A percentile compares a stretch with the other conserved stretches of the same genome.
phyloP scores from a whole-genome alignment of 2,113 vertebrate genomes.

The Pedetes capensis region DNA sequence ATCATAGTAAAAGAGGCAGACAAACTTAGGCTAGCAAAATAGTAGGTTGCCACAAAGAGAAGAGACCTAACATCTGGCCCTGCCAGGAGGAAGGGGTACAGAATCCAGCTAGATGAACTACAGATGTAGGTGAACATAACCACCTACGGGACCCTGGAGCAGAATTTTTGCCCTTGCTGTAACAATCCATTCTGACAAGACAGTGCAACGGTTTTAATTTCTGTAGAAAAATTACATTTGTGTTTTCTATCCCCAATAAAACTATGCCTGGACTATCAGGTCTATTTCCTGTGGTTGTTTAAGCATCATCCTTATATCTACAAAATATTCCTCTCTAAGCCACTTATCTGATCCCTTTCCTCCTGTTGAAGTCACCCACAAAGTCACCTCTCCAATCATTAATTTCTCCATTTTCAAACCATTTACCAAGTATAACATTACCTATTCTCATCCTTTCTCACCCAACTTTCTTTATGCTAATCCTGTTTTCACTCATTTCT shows the following conservation, averaged over 20 bases:
- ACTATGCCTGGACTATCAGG: neutral
- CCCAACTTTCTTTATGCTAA: neutral
- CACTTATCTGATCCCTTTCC: neutral
- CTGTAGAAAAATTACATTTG: neutral
- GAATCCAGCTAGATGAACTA: neutral
- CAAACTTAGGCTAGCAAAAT: neutral
- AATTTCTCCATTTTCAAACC: neutral
- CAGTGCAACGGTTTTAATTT: neutral
- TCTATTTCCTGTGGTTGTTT: neutral
- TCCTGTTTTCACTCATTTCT: neutral
- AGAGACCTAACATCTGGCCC: neutral
- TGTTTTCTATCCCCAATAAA: neutral
- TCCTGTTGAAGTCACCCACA: neutral
- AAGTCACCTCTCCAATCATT: neutral
- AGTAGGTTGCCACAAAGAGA: neutral
- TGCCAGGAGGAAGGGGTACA: neutral
- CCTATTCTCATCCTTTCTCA: neutral
- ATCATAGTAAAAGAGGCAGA: neutral
- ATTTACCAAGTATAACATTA: neutral
- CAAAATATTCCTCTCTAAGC: neutral
- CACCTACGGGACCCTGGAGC: neutral
- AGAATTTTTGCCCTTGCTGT: neutral
- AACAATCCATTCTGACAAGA: neutral
- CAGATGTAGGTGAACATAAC: neutral
- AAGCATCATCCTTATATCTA: neutral